Base-by-base conservation (phyloP, 1,140 invertebrate species). In the Paralvinella palmiformis region DNA sequence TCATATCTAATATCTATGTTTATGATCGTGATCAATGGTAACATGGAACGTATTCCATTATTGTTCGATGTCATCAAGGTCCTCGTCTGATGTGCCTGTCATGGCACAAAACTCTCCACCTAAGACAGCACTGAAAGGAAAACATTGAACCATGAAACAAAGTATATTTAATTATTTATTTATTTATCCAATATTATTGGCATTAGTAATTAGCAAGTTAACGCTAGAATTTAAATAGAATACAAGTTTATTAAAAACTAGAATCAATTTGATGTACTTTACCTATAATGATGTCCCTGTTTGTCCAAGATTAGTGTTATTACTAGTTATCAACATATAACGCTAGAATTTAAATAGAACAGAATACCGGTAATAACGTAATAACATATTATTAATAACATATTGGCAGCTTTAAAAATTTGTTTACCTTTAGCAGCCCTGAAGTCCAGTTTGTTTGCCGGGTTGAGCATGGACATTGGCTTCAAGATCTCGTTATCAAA, bases 401-500 rank as follows among this genome's bases (percentile, higher is more conserved):
- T n/a, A n/a, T n/a, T n/a, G n/a, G n/a, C n/a, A n/a, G n/a, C n/a
- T n/a, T n/a, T n/a, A n/a, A n/a, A n/a, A n/a, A n/a, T n/a, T 50
- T 50, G 27, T 50, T 50, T 50, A 50, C 45, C 45, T 50, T 50
- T 50, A 17, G 45, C 45, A 6, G 45, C 45, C 45, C 45, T 50
- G 45, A 50, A 50, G 45, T 50, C 45, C 1, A 50, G 45, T 50
- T 27, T 50, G 45, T 50, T 50, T n/a, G 45, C 45, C 15, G 45
- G 45, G 45, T 50, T 50, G 45, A 50, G 37, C 13, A 44, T 13
- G n/a, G 37, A n/a, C 37, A 50, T 27, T 6, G 45, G 20, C 45
- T 50, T 50, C 45, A 50, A 10, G 45, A 50, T 50, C 45, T 50
- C 45, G 45, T 50, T 50, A 15, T 50, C 45, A 15, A 50, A 50